Evolutionary conservation across 2,113 vertebrate species (phyloP), one percentile per base, ranked within the genome.

Genomic region (Himantopus leucocephalus): DNA sequence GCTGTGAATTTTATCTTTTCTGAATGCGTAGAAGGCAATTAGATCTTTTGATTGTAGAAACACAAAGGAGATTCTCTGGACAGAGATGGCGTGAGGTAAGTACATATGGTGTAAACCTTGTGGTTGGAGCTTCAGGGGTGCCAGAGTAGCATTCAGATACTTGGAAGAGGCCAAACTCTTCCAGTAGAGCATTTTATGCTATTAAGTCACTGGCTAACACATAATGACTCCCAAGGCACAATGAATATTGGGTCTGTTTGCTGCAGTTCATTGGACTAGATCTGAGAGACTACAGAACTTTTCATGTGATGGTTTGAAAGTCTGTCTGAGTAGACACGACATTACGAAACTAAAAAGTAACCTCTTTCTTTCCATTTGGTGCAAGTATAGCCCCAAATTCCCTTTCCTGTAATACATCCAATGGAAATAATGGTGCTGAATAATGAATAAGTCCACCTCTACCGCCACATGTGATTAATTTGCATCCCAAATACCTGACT

Each of bases 401-500:
- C 29, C 27, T 88, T 78, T 84, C 17, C 27, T 77, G 10, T 85
- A 72, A 66, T 41, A 58, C 5, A 81, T 35, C 34, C 30, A 84
- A 52, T 74, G 0, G 2, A 93, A 97, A 85, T 88, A 83, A 80
- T 43, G 47, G 76, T 18, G 27, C 73, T 95, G 73, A 94, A 92
- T 95, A 93, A 94, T 78, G 92, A 97, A 87, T 37, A 88, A 91
- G 86, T 92, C 93, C 78, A 94, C 72, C 71, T 96, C 83, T 81
- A 97, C 83, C 50, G 76, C 56, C 58, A 85, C 35, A 53, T 90
- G 63, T 97, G 95, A 96, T 96, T 96, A 94, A 96, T 97, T 97
- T 96, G 55, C 79, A 92, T 96, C 97, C 96, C 92, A 94, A 95
- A 98, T 96, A 95, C 97, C 96, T 96, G 94, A 97, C 92, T 96